Evolutionary conservation across 1,140 invertebrate genomes (phyloP).

Genomic region (Dreissena polymorpha): DNA sequence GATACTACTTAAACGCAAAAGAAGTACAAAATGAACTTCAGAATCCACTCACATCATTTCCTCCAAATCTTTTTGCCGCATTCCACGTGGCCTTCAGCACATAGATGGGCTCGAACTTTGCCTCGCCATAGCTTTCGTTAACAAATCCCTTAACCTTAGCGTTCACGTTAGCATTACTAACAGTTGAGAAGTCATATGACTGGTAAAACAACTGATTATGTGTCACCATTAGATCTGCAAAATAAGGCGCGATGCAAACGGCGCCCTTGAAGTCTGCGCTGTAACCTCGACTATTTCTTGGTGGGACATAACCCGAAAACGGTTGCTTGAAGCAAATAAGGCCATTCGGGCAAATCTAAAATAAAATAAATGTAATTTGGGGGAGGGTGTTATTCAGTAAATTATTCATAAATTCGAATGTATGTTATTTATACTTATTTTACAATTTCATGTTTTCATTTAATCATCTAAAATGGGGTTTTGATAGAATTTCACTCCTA

Average conservation of each 20-base stretch:
- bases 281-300: background rate
- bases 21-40: background rate
- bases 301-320: constrained; percentile 19
- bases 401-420: background rate
- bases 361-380: background rate
- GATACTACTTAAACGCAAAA: too few relatives aligned
- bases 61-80: background rate
- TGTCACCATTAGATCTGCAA: constrained; percentile 8
- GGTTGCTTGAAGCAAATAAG: constrained; percentile 22
- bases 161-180: background rate
- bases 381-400: too few relatives aligned
- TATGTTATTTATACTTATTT: background rate
- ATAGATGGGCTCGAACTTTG: constrained; percentile 4
- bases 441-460: background rate
- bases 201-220: constrained; percentile 20
- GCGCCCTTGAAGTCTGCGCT: constrained; percentile 2
- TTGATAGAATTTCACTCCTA: too few relatives aligned
- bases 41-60: constrained; percentile 10
- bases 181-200: constrained; percentile 6
- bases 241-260: constrained; percentile 41
- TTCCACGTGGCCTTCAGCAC: constrained; percentile 26
- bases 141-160: constrained; percentile 5
- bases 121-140: background rate
- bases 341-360: constrained; percentile 41
- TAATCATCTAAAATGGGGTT: too few relatives aligned